These are phyloP conservation scores for Resseliella maxima DNA, from an alignment of 2,888 invertebrate genomes.

Conservation along the genomic window DNA sequence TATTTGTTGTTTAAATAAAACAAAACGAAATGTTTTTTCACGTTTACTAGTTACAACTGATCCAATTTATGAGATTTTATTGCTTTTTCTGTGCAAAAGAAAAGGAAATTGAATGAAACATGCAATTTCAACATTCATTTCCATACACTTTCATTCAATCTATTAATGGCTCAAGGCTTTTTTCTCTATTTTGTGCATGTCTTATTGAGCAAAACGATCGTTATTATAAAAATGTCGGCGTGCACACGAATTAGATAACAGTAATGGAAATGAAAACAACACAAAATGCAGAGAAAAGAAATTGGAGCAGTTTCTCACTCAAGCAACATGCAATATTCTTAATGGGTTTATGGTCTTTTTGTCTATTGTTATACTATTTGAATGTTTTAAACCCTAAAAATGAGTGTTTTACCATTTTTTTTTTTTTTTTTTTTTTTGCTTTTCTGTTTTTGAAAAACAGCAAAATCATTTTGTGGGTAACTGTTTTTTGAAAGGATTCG, in stretches of 20 bases:
- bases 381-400: background rate
- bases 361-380: background rate
- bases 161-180: constrained; percentile 42
- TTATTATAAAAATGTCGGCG: constrained; percentile 5
- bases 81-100: background rate
- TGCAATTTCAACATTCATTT: constrained; percentile 32
- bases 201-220: background rate
- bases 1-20: constrained; percentile 20
- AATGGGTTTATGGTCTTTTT: constrained; percentile 6
- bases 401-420: background rate
- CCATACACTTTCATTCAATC: constrained; percentile 20
- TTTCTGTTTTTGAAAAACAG: background rate
- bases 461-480: constrained; percentile 37
- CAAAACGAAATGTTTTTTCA: constrained; percentile 18
- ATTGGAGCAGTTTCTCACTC: constrained; percentile 12
- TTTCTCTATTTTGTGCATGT: constrained; percentile 19
- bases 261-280: background rate
- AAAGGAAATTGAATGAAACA: background rate
- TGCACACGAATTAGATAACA: constrained; percentile 38
- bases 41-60: constrained; percentile 44
- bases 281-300: background rate
- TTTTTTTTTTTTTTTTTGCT: background rate
- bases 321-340: constrained; percentile 19
- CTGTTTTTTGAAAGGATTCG: constrained; percentile 27
- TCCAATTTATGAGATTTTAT: constrained; percentile 30